These are phyloP conservation scores for Doris montereyensis DNA, from an alignment of 2,888 invertebrate genomes.

Conservation along the genomic window DNA sequence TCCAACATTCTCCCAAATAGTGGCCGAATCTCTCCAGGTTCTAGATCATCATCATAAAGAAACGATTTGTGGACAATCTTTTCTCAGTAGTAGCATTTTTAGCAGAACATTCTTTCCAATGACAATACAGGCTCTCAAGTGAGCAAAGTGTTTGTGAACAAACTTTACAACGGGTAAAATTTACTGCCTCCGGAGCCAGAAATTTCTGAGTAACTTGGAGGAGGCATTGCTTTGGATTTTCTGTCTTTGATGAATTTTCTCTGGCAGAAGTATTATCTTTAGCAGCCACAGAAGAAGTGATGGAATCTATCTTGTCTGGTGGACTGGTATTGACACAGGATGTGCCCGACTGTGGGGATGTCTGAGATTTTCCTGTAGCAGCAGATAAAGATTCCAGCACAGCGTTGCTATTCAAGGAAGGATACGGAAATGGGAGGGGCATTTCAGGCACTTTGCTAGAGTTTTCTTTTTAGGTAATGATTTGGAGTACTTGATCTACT, in stretches of 20 bases:
- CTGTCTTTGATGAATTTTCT: neutral
- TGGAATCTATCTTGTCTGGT: too few relatives aligned
- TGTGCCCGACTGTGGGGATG: too few relatives aligned
- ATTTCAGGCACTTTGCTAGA: conserved; percentile 26
- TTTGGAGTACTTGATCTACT: neutral
- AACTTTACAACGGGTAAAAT: conserved; percentile 43
- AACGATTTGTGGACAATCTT: too few relatives aligned
- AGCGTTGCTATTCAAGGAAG: conserved; percentile 27
- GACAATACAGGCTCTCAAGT: conserved; percentile 40
- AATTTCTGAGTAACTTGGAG: conserved; percentile 43
- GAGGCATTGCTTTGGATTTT: neutral
- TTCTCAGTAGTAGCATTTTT: too few relatives aligned
- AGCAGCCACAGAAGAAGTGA: too few relatives aligned
- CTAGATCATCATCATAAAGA: neutral
- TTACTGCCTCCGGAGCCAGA: conserved; percentile 46
- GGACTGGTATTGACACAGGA: too few relatives aligned
- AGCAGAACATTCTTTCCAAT: conserved; percentile 46
- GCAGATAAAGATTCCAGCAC: conserved; percentile 26
- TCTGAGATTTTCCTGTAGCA: too few relatives aligned
- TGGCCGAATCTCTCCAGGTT: neutral
- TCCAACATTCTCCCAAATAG: conserved; percentile 16
- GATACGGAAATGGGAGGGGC: conserved; percentile 36
- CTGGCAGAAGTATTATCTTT: neutral
- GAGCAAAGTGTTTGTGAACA: conserved; percentile 48
- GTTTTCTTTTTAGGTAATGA: too few relatives aligned